Conservation (phyloP, 2,113 vertebrate genomes). For the Callithrix jacchus region DNA sequence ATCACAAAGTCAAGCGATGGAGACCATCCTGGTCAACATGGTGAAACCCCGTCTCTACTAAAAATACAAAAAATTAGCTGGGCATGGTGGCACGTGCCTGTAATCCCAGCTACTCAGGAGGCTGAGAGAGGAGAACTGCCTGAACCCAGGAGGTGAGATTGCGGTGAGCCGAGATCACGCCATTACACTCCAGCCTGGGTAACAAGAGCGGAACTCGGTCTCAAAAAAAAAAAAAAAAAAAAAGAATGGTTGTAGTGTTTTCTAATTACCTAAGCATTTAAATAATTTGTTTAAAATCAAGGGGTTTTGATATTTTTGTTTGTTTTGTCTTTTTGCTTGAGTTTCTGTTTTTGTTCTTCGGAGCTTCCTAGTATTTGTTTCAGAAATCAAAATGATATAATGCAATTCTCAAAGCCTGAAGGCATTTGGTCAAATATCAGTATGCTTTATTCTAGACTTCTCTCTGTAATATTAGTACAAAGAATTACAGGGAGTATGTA, state of each 20-base stretch:
- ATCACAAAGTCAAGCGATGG: too few species aligned
- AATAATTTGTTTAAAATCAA: neutral
- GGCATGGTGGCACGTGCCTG: too few species aligned
- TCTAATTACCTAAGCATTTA: neutral
- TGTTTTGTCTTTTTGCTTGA: neutral
- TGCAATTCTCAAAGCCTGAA: neutral
- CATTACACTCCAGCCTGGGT: too few species aligned
- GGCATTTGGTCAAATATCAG: neutral
- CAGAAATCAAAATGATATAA: neutral
- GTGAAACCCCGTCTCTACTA: too few species aligned
- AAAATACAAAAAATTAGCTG: too few species aligned
- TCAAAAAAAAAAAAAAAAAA: too few species aligned
- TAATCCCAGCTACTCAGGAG: too few species aligned
- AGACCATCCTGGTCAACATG: too few species aligned
- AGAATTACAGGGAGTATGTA: neutral
- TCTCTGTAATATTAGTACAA: constrained; percentile 1
- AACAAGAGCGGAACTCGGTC: too few species aligned
- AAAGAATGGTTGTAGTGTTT: neutral
- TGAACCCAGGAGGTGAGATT: too few species aligned
- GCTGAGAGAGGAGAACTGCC: too few species aligned
- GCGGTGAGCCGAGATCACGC: too few species aligned
- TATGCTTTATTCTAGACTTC: constrained; percentile 47
- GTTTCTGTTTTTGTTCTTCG: neutral
- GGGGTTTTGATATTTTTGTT: neutral
- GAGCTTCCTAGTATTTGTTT: neutral